A percentile compares a stretch with the other conserved stretches of the same genome.
Evolutionary conservation across 2,888 invertebrate species (phyloP).

Genomic region (Tetanocera ferruginea): DNA sequence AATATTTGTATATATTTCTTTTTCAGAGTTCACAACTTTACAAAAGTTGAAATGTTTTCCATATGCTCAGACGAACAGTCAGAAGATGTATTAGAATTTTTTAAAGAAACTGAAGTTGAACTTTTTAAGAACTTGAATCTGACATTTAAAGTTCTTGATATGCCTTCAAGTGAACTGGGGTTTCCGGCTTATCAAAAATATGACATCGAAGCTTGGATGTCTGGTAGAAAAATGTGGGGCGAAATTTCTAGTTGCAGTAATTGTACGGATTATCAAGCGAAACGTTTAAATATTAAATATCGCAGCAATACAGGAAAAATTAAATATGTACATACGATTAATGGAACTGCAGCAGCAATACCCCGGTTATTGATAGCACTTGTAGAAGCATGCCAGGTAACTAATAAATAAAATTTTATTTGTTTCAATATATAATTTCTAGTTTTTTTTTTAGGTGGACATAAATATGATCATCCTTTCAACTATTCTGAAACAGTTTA

Average conservation of each 20-base stretch:
- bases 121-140: slow-evolving; percentile 83
- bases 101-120: slow-evolving; percentile 81
- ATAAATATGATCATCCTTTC: background rate
- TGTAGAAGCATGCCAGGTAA: slow-evolving; percentile 78
- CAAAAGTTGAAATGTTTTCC: slow-evolving; percentile 98
- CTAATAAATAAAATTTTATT: background rate
- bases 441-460: background rate
- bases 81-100: slow-evolving; percentile 78
- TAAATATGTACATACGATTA: slow-evolving; percentile 84
- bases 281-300: slow-evolving; percentile 82
- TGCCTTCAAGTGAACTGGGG: slow-evolving; percentile 96
- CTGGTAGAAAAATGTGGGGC: slow-evolving; percentile 88
- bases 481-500: background rate
- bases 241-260: slow-evolving; percentile 97
- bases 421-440: background rate
- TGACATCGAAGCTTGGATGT: slow-evolving; percentile 98
- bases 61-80: slow-evolving; percentile 81
- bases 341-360: slow-evolving; percentile 96
- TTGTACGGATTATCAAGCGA: slow-evolving; percentile 96
- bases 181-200: slow-evolving; percentile 91
- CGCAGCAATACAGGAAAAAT: slow-evolving; percentile 64
- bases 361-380: slow-evolving; percentile 91
- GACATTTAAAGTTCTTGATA: slow-evolving; percentile 88
- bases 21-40: slow-evolving; percentile 92
- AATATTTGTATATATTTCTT: slow-evolving; percentile 15